A percentile compares a stretch with the other conserved stretches of the same genome.
Conservation (phyloP, 2,113 vertebrate species). For the Dasypus novemcinctus region DNA sequence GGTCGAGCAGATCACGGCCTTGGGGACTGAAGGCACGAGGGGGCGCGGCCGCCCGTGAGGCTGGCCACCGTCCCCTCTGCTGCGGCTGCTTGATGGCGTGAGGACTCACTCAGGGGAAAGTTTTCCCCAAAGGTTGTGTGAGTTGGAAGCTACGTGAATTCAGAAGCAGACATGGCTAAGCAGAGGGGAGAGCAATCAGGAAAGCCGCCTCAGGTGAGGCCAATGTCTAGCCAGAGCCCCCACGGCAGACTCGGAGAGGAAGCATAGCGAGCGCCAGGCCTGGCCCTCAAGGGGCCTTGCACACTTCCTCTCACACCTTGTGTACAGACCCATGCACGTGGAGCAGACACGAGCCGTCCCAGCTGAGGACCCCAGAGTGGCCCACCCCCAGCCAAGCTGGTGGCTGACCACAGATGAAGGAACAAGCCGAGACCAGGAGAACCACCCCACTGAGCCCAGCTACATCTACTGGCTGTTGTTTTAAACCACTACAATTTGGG, state of each 20-base stretch:
- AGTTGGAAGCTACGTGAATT: not conserved
- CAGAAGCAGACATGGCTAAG: not conserved
- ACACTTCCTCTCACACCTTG: not conserved
- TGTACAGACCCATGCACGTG: not conserved
- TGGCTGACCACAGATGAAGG: not conserved
- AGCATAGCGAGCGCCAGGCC: not conserved
- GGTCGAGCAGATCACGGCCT: too few species aligned
- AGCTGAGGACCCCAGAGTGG: not conserved
- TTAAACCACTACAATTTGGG: too few species aligned
- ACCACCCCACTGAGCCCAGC: not conserved
- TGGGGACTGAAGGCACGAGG: not conserved
- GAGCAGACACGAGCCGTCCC: not conserved
- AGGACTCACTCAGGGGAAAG: not conserved
- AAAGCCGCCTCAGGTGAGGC: accelerated
- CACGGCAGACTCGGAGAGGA: too few species aligned
- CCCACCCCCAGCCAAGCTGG: not conserved
- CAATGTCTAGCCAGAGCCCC: too few species aligned
- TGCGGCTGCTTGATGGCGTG: accelerated
- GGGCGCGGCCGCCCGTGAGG: not conserved
- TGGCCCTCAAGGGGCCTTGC: not conserved
- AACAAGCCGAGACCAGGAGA: not conserved
- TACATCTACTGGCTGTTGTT: not conserved
- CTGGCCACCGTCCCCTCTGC: not conserved
- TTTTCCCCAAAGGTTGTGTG: too few species aligned
- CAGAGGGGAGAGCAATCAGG: not conserved